A percentile compares a stretch with the other conserved stretches of the same genome.
Conservation (phyloP, 2,888 invertebrate species). For the Syritta pipiens region DNA sequence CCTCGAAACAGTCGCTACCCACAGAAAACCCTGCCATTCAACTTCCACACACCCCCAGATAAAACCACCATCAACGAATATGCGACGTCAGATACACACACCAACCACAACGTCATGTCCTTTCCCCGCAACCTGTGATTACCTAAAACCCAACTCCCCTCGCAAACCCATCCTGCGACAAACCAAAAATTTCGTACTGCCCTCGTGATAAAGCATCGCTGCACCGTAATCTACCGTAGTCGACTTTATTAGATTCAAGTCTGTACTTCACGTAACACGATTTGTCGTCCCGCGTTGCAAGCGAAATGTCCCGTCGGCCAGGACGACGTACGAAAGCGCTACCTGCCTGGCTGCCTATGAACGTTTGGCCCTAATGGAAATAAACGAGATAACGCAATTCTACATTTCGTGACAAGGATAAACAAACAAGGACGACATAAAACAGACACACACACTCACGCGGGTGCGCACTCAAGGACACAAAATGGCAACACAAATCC, state of each 20-base stretch:
- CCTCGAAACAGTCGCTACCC: too few species aligned
- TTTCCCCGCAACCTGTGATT: too few species aligned
- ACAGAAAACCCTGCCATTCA: too few species aligned
- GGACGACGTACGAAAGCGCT: conserved; percentile 14
- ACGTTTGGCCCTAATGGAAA: conserved; percentile 26
- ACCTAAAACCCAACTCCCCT: too few species aligned
- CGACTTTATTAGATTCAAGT: conserved; percentile 17
- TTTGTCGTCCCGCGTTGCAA: conserved; percentile 30
- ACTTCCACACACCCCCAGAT: too few species aligned
- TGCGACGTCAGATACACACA: too few species aligned
- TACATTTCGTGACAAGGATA: conserved; percentile 54
- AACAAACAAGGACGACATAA: conserved; percentile 29
- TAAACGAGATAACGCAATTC: conserved; percentile 51
- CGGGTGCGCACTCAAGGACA: not conserved
- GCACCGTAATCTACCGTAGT: conserved; percentile 7
- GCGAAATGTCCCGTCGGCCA: conserved; percentile 10
- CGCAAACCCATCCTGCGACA: too few species aligned
- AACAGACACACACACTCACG: not conserved
- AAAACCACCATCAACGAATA: too few species aligned
- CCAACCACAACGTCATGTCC: too few species aligned
- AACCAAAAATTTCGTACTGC: too few species aligned
- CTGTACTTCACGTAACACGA: conserved; percentile 14
- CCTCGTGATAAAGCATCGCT: conserved; percentile 33
- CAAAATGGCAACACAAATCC: conserved; percentile 10
- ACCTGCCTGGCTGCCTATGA: conserved; percentile 13